Evolutionary conservation across 2,888 invertebrate species (phyloP).

Genomic region (Chalcosyrphus nemorum): DNA sequence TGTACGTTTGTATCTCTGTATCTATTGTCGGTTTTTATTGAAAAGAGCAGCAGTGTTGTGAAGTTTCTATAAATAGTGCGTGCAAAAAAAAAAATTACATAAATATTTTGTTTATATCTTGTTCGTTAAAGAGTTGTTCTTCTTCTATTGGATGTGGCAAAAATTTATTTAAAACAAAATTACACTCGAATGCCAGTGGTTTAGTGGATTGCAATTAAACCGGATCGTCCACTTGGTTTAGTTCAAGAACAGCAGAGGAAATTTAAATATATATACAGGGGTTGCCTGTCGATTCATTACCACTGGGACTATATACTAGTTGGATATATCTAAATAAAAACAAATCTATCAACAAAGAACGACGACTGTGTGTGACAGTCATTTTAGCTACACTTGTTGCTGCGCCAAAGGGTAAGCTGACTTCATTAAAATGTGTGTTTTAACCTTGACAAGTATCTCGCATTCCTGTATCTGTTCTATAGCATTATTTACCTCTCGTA

Average conservation of each 20-base stretch:
- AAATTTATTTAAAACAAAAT: conserved; percentile 5
- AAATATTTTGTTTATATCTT: conserved; percentile 2
- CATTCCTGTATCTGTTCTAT: conserved; percentile 40
- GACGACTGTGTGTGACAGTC: conserved; percentile 22
- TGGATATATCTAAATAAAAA: conserved; percentile 33
- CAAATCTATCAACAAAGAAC: conserved; percentile 9
- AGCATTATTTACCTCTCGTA: conserved; percentile 32
- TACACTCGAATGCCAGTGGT: conserved; percentile 9
- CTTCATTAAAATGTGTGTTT: conserved; percentile 59
- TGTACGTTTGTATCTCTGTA: background rate
- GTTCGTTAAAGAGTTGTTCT: background rate
- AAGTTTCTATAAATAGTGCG: conserved; percentile 41
- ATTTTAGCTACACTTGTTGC: conserved; percentile 62
- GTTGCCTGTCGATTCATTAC: conserved; percentile 29
- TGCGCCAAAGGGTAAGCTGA: conserved; percentile 71
- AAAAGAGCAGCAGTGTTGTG: background rate
- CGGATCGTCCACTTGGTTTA: conserved; percentile 42
- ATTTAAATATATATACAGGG: conserved; percentile 55
- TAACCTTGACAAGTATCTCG: conserved; percentile 68
- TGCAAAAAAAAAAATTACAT: background rate
- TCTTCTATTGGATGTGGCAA: background rate
- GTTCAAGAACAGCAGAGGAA: conserved; percentile 28
- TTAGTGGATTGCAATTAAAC: conserved; percentile 44
- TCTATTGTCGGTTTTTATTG: conserved; percentile 3
- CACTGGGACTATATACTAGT: conserved; percentile 38